Base-by-base conservation (phyloP, 2,797 vertebrate genomes). In the Darevskia mixta region DNA sequence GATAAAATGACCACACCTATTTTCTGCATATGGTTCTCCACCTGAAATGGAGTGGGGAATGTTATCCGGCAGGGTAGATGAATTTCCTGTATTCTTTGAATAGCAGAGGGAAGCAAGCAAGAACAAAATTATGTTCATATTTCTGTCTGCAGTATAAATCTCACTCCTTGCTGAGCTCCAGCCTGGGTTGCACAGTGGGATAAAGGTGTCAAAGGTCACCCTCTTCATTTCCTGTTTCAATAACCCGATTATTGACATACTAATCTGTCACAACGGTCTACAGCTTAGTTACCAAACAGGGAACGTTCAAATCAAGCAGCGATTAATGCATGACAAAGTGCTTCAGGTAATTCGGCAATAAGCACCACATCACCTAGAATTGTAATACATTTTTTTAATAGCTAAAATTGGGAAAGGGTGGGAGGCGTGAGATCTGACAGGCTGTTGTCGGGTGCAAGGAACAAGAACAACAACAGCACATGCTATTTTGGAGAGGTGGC, bases 291-390 rank as follows among this genome's bases (percentile, higher is more conserved):
- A 90, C 94, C 93, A 89, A 94, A 87, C 81, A 93, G 94, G 92
- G 89, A 94, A 93, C 84, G 92, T 94, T 93, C 91, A 92, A 95
- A 95, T 95, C 93, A 94, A 95, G 91, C 89, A 79, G 92, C 89
- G 95, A 96, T 95, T 95, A 96, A 96, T 90, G 93, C 81, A 27
- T 88, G 81, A 15, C 91, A 91, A 93, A 92, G 90, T 72, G 71
- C 93, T 93, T 29, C 92, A 92, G 90, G 87, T 94, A 92, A 93
- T 90, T 94, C 90, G 90, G 86, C 94, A 93, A 95, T 94, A 94
- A 95, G 91, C 87, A 18, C 87, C 92, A n/a, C 85, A 90, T 94
- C 94, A 95, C 92, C 95, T 95, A 87, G 83, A 95, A 90, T 91
- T 95, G 92, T 86, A 94, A 90, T 93, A 93, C 83, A 27, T 94